Evolutionary conservation across 1,140 invertebrate species (phyloP).

Genomic region (Heliconius congener): DNA sequence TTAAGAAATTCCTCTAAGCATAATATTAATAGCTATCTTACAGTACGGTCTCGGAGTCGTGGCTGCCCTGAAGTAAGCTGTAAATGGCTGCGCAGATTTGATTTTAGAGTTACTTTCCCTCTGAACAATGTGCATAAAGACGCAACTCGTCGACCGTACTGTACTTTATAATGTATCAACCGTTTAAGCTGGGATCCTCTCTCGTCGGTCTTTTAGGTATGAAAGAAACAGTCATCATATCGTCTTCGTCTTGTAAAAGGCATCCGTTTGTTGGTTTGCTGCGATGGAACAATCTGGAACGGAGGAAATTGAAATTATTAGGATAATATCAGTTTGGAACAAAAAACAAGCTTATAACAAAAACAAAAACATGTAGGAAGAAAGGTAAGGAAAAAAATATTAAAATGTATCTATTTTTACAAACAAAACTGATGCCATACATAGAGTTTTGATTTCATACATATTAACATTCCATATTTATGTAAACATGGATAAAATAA

Average conservation of each 20-base stretch:
- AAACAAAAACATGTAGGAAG: background rate
- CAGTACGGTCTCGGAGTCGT: too few relatives aligned
- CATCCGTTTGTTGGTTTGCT: constrained; percentile 64
- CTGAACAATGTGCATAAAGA: too few relatives aligned
- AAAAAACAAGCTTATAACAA: background rate
- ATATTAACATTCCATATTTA: background rate
- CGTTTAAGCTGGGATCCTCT: constrained; percentile 53
- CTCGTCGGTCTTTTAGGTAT: constrained; percentile 62
- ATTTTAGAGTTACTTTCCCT: too few relatives aligned
- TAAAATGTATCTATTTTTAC: too few relatives aligned
- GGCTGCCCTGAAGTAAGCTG: too few relatives aligned
- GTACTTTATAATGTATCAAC: constrained; percentile 27
- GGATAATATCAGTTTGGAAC: background rate
- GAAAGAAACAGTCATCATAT: constrained; percentile 73
- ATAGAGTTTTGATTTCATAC: background rate
- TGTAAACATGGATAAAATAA: background rate
- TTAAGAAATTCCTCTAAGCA: background rate
- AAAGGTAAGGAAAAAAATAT: too few relatives aligned
- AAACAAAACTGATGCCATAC: too few relatives aligned
- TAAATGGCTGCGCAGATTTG: too few relatives aligned
- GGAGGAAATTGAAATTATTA: background rate
- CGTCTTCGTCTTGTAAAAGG: constrained; percentile 73
- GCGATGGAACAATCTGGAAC: constrained; percentile 67
- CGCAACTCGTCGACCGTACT: too few relatives aligned
- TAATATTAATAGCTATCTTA: background rate